Conservation (phyloP, 2,888 invertebrate species). For the Lacanobia oleracea region DNA sequence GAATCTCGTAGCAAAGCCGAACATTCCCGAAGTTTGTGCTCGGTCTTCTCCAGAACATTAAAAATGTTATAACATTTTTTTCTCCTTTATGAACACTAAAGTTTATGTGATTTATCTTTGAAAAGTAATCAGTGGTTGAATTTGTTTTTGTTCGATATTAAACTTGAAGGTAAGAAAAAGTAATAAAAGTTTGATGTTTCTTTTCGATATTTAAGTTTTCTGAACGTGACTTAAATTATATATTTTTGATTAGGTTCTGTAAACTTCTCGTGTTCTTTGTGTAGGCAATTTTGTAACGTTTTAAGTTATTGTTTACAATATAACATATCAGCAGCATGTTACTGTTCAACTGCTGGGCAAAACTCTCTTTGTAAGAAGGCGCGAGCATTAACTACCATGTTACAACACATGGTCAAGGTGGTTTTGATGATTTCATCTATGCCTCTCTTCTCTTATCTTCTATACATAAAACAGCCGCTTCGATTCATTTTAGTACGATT, state of each 20-base stretch:
- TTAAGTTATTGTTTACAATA: neutral
- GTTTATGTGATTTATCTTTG: slow-evolving; percentile 39
- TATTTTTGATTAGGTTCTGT: neutral
- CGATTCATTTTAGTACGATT: neutral
- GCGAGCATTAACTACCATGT: too few species aligned
- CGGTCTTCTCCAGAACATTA: slow-evolving; percentile 33
- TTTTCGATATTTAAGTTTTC: slow-evolving; percentile 25
- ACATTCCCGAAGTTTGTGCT: slow-evolving; percentile 52
- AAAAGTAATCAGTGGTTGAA: slow-evolving; percentile 40
- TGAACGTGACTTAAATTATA: slow-evolving; percentile 16
- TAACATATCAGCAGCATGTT: too few species aligned
- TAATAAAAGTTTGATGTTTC: slow-evolving; percentile 38
- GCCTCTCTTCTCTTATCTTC: neutral
- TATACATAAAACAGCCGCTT: neutral
- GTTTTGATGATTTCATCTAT: neutral
- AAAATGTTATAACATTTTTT: slow-evolving; percentile 14
- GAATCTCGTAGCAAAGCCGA: slow-evolving; percentile 50
- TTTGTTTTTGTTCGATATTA: slow-evolving; percentile 24
- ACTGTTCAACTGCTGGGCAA: too few species aligned
- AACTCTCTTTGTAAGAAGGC: too few species aligned
- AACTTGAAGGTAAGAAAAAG: slow-evolving; percentile 61
- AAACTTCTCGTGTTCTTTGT: slow-evolving; percentile 5
- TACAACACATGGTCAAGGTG: too few species aligned
- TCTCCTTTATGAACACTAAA: slow-evolving; percentile 21
- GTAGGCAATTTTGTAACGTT: neutral